Conservation (phyloP, 2,797 vertebrate genomes). For the Tragelaphus eurycerus region DNA sequence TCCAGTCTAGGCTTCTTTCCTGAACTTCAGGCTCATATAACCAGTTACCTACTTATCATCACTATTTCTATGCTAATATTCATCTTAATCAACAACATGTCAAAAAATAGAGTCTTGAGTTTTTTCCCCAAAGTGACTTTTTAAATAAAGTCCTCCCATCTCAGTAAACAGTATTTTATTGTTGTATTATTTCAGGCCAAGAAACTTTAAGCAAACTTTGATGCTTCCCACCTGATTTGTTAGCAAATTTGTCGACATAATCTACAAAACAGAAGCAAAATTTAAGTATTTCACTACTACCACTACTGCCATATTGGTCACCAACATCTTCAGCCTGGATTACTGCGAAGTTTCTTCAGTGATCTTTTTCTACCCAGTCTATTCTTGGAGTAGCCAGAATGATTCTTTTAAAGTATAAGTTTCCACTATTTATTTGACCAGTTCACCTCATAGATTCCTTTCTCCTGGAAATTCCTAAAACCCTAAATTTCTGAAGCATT, state of each 20-base stretch:
- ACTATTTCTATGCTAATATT: background rate
- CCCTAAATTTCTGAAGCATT: background rate
- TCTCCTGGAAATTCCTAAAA: background rate
- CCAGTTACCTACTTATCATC: background rate
- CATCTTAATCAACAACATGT: background rate
- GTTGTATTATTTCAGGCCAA: background rate
- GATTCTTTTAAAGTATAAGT: background rate
- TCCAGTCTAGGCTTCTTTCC: background rate
- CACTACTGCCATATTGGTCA: background rate
- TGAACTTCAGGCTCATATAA: background rate
- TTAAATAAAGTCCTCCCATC: background rate
- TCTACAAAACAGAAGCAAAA: background rate
- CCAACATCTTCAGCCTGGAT: background rate
- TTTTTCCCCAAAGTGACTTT: background rate
- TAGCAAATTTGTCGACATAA: background rate
- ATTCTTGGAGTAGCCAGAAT: background rate
- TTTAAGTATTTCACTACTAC: background rate
- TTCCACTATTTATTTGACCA: background rate
- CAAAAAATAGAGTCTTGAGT: background rate
- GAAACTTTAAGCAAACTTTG: background rate
- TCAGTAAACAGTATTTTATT: background rate
- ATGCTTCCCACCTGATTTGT: background rate
- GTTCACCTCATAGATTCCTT: background rate
- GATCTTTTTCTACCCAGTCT: background rate
- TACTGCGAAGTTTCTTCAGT: background rate